Evolutionary conservation across 2,888 invertebrate species (phyloP).

Genomic region (Diaphora mendica): DNA sequence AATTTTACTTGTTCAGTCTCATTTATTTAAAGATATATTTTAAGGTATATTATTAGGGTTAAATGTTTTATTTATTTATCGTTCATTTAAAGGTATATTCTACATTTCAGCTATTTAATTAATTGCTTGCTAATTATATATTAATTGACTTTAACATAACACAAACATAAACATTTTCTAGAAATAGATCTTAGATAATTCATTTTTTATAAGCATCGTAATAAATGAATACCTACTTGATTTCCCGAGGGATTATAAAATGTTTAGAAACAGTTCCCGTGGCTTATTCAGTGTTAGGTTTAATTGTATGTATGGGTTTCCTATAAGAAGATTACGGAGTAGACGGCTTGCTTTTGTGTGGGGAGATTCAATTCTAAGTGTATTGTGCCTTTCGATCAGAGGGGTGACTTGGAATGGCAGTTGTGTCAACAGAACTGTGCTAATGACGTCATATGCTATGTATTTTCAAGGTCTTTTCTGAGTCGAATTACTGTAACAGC

Average conservation of each 20-base stretch:
- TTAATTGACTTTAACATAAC: too few species aligned
- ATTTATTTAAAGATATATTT: too few species aligned
- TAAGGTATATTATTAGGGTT: too few species aligned
- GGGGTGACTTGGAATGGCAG: constrained; percentile 32
- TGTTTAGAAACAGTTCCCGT: constrained; percentile 33
- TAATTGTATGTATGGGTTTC: constrained; percentile 66
- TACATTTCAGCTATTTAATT: too few species aligned
- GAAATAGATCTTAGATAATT: not conserved
- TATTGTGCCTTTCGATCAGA: constrained; percentile 29
- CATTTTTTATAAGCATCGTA: not conserved
- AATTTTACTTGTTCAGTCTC: not conserved
- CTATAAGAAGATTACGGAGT: constrained; percentile 53
- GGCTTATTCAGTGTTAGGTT: constrained; percentile 54
- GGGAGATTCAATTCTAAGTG: constrained; percentile 35
- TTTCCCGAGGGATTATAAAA: constrained; percentile 9
- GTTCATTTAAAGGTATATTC: too few species aligned
- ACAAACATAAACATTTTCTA: too few species aligned
- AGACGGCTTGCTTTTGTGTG: constrained; percentile 43
- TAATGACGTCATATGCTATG: constrained; percentile 15
- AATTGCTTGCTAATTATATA: too few species aligned
- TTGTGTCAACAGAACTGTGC: constrained; percentile 44
- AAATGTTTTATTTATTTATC: too few species aligned
- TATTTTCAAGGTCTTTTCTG: not conserved
- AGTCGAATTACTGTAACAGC: not conserved
- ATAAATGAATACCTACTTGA: not conserved